Evolutionary conservation across 1,140 invertebrate genomes (phyloP), one percentile per base, ranked within the genome.

Genomic region (Caerostris darwini): DNA sequence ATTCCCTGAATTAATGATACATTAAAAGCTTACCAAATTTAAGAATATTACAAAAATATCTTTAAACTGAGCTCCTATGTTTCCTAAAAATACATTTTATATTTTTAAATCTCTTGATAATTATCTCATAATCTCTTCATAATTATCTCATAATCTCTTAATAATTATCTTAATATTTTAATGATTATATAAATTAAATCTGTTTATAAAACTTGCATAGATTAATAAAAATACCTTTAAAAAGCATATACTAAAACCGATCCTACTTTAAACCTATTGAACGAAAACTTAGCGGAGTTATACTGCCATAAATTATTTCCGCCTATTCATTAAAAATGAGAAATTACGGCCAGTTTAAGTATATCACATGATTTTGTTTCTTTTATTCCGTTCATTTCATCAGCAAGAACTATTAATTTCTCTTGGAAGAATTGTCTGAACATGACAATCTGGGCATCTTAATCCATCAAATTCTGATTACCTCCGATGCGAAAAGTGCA

Each of bases 361-460:
- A 53, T 77, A 77, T 53, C 71, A 77, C 71, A 50, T 8, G 12
- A 77, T 77, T 77, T 77, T 50, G 34, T 77, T 77, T 12, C 50
- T 77, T 77, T 53, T 50, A 53, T 77, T 77, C 34, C 5, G 3
- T 12, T 7, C 50, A 10, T 50, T 77, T 77, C 50, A 77, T 50
- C 71, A 77, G 12, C 50, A 77, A 77, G 71, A 77, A 77, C 71
- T 77, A 77, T 77, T 77, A 77, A 77, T 77, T 77, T 77, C 34
- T 77, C 71, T 50, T 50, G 71, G 71, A 77, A 77, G 71, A 77
- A 77, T 77, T 77, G 53, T 77, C 8, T 77, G 71, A 77, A 50
- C 71, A 77, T 77, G 71, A 77, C 71, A 77, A 77, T 77, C 71
- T 77, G 34, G 71, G 71, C 71, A 77, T 77, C 71, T 77, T 77